Evolutionary conservation across 2,888 invertebrate species (phyloP).

Genomic region (Patella caerulea): DNA sequence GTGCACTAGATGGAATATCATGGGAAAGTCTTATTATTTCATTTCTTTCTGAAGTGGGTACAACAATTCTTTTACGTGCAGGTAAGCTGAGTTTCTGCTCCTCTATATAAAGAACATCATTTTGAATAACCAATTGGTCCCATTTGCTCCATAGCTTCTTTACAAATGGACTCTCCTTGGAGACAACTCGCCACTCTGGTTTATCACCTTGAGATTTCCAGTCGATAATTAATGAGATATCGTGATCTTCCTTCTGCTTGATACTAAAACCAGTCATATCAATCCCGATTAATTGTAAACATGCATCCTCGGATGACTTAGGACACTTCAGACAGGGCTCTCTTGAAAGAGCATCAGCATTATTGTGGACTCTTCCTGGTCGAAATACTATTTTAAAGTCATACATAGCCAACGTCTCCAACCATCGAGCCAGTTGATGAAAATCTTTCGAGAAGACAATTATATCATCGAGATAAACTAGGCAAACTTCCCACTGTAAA

Average conservation of each 20-base stretch:
- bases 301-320: background rate
- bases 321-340: conserved; percentile 18
- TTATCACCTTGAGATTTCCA: background rate
- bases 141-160: background rate
- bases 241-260: background rate
- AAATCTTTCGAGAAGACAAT: too few species aligned
- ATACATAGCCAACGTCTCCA: conserved; percentile 29
- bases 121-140: background rate
- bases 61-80: background rate
- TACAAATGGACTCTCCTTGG: background rate
- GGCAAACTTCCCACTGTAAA: background rate
- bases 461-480: background rate
- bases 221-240: background rate
- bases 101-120: background rate
- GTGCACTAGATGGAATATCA: background rate
- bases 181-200: background rate
- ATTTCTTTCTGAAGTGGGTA: background rate
- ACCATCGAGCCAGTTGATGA: background rate
- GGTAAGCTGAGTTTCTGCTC: background rate
- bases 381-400: conserved; percentile 30
- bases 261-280: background rate
- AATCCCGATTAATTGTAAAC: background rate
- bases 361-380: conserved; percentile 30
- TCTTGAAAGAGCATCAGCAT: conserved; percentile 33
- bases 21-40: background rate